These are phyloP conservation scores for Clusia tigrina DNA, from an alignment of 2,888 invertebrate genomes.

Conservation along the genomic window DNA sequence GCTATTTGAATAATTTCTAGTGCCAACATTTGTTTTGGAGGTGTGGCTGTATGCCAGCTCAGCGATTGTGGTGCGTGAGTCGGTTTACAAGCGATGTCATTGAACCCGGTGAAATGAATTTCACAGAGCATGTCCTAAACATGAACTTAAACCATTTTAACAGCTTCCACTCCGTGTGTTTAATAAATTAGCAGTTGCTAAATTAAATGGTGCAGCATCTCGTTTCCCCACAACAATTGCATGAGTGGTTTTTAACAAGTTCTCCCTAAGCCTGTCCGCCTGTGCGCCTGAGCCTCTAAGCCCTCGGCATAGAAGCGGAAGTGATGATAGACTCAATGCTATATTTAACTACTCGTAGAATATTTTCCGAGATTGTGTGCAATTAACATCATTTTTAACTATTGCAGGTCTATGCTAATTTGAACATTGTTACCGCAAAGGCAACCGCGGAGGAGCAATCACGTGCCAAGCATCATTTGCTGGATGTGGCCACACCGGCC, in stretches of 20 bases:
- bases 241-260: slow-evolving; percentile 12
- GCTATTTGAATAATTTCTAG: too few relatives aligned
- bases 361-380: slow-evolving; percentile 10
- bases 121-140: neutral
- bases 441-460: slow-evolving; percentile 81
- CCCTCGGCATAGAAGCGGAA: slow-evolving; percentile 3
- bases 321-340: neutral
- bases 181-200: slow-evolving; percentile 6
- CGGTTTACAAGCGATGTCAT: too few relatives aligned
- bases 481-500: slow-evolving; percentile 85
- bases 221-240: neutral
- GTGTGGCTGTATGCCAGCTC: too few relatives aligned
- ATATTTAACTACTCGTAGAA: neutral
- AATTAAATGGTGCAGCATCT: slow-evolving; percentile 10
- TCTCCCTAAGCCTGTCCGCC: neutral
- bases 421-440: slow-evolving; percentile 94
- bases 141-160: neutral
- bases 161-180: neutral
- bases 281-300: neutral
- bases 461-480: slow-evolving; percentile 83
- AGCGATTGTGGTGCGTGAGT: too few relatives aligned
- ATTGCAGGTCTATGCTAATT: slow-evolving; percentile 87
- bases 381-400: slow-evolving; percentile 34
- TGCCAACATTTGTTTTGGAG: too few relatives aligned
- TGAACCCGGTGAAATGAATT: too few relatives aligned